These are phyloP conservation scores for Lordiphosa andalusiaca DNA, from an alignment of 2,888 invertebrate species.

Conservation along the genomic window DNA sequence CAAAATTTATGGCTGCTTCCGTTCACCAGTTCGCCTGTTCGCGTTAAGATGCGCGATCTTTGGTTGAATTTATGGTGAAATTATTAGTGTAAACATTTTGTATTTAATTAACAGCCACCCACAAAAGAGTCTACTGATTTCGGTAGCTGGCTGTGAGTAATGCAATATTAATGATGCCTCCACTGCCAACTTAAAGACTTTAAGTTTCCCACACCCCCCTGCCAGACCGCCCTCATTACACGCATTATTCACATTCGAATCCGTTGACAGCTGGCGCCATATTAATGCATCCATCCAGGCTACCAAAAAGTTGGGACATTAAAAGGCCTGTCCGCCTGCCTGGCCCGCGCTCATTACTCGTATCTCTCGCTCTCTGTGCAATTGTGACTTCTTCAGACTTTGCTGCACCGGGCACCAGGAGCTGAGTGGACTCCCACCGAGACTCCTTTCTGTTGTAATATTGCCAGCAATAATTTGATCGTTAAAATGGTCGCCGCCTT, in stretches of 20 bases:
- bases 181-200: not conserved
- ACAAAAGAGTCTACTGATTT: no score
- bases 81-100: conserved; percentile 77
- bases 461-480: conserved; percentile 67
- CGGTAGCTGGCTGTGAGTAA: no score
- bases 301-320: conserved; percentile 19
- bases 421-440: conserved; percentile 17
- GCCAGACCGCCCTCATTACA: conserved; percentile 48
- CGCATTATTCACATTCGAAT: conserved; percentile 18
- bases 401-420: not conserved
- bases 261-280: conserved; percentile 67
- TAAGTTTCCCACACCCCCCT: not conserved
- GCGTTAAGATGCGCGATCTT: conserved; percentile 17
- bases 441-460: conserved; percentile 37
- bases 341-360: not conserved
- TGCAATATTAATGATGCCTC: no score
- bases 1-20: conserved; percentile 67
- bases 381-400: conserved; percentile 23
- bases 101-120: conserved; percentile 71
- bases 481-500: conserved; percentile 65
- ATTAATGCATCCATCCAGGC: conserved; percentile 32
- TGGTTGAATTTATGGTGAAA: conserved; percentile 64
- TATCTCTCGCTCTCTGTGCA: conserved; percentile 10
- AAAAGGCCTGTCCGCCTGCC: conserved; percentile 26
- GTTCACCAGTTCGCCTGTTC: conserved; percentile 28